phyloP scores from a whole-genome alignment of 2,888 invertebrate species.

The Arenicola marina region DNA sequence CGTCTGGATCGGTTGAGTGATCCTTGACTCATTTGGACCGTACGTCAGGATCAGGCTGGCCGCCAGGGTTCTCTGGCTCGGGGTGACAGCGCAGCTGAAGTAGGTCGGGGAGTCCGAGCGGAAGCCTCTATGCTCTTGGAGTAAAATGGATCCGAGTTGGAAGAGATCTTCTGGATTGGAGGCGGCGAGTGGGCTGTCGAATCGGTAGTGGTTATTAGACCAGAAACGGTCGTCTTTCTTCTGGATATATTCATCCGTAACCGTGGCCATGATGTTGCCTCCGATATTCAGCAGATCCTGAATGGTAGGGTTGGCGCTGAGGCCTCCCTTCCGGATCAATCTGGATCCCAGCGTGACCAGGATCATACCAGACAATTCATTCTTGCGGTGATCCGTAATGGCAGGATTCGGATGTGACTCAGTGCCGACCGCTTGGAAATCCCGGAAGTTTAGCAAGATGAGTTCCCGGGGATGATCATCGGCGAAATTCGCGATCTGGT shows the following conservation, averaged over 20 bases:
- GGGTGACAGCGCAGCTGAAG: background rate
- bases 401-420: too few species aligned
- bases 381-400: background rate
- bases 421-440: too few species aligned
- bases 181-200: too few species aligned
- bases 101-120: background rate
- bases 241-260: constrained; percentile 2
- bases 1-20: too few species aligned
- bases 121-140: background rate
- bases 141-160: background rate
- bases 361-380: background rate
- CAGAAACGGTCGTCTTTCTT: background rate
- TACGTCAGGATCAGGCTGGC: background rate
- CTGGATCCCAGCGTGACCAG: background rate
- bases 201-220: background rate
- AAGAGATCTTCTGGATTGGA: constrained; percentile 3
- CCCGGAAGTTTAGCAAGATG: background rate
- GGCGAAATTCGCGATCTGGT: constrained; percentile 2
- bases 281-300: constrained; percentile 5
- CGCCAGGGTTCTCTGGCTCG: background rate
- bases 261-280: background rate
- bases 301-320: constrained; percentile 8
- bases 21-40: background rate
- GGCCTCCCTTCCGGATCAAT: background rate
- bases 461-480: background rate